Base-by-base conservation (phyloP, 2,113 vertebrate genomes). In the Mola mola region DNA sequence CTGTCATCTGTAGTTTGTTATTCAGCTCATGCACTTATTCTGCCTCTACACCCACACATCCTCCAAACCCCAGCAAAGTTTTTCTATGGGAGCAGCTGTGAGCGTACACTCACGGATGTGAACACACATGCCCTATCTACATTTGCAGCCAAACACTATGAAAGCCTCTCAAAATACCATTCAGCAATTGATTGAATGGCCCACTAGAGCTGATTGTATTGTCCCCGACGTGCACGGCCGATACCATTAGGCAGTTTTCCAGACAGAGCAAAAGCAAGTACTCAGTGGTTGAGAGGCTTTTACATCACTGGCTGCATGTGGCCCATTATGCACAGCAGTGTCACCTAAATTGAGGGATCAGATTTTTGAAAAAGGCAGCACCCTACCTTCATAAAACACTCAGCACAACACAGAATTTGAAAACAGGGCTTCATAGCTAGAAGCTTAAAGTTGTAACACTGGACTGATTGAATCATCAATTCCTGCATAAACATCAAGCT, bases 11-110 rank as follows among this genome's bases (percentile, higher is more conserved):
- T 33, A 75, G 57, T 72, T 72, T 68, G 77, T 64, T 70, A 79
- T 83, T 85, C 83, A 73, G 73, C 67, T 82, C 70, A 25, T 72
- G 71, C 25, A 68, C 74, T 76, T 47, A 56, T 77, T 72, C 57
- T 59, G 71, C 72, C 36, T 60, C 63, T 25, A 37, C 80, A 4
- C 80, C 73, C 70, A 73, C 84, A 42, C 75, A 49, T 37, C 62
- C 63, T 74, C 22, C 50, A 26, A 51, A 53, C 33, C 28, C 47
- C 24, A 65, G 62, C 68, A 57, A 63, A 69, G 55, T 58, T 68
- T 57, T 37, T 16, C 61, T 69, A 52, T 31, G 49, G n/a, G 50
- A 28, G 21, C 29, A 48, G 47, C 42, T 41, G 41, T 58, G 10
- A 5, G n/a, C 21, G 31, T 38, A 28, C 48, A 15, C 46, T 25